Base-by-base conservation (phyloP, 2,888 invertebrate genomes). In the Linnaemya vulpina region DNA sequence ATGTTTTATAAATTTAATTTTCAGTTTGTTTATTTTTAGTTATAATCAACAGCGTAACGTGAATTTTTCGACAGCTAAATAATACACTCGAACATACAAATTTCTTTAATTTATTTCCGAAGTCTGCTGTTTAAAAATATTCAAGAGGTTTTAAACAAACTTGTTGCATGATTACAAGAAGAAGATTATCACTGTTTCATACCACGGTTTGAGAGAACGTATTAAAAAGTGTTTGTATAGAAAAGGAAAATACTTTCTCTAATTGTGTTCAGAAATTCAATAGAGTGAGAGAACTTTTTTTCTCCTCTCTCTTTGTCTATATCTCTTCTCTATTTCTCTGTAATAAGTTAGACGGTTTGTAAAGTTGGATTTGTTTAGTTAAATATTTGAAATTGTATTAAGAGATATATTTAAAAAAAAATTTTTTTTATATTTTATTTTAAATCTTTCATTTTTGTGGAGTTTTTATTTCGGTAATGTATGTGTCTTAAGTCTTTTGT, bases 1-100 rank as follows among this genome's bases (percentile, higher is more conserved):
- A 49, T 51, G 38, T 38, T 70, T 30, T 40, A 67, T 67, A 65
- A 35, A 62, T 46, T 38, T 75, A n/a, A 40, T 65, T 62, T 30
- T 55, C 43, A 38, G n/a, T 55, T 51, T 67, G 70, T 76, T 13
- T 11, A 15, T 68, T 17, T 35, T 49, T 25, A 51, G 38, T 40
- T 35, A 46, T 63, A 73, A 58, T 75, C 68, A 83, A 70, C 10
- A 74, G 71, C 79, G 79, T 80, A 83, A 83, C 83, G 75, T 73
- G 9, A 17, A 53, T 53, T 62, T 77, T 65, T 68, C 38, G 67
- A 62, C 46, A 55, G 22, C 43, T 17, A 17, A n/a, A 20, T 20
- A 65, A n/a, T 8, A 40, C 8, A 40, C 38, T 7, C 55, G 30
- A 1, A 22, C 5, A n/a, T 4, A 55, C 30, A 8, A 20, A 30